A percentile compares a stretch with the other conserved stretches of the same genome.
Evolutionary conservation across 2,888 invertebrate species (phyloP).

Genomic region (Drosophila cognata): DNA sequence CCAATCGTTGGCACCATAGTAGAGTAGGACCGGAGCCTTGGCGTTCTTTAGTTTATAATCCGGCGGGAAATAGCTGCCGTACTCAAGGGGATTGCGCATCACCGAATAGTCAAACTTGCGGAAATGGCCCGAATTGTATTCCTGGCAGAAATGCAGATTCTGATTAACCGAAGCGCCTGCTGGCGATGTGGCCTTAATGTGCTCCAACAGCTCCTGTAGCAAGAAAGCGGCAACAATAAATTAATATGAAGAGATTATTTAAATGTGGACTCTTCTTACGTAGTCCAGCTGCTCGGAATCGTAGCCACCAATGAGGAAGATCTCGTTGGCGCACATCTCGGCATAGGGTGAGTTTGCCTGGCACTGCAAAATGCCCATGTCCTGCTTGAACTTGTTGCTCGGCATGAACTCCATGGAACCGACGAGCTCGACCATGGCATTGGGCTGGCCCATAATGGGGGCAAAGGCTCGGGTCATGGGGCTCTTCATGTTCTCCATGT

Average conservation of each 20-base stretch:
- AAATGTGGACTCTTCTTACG: constrained; percentile 73
- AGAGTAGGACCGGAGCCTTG: constrained; percentile 86
- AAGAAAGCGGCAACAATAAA: neutral
- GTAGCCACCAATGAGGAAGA: constrained; percentile 87
- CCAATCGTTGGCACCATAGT: constrained; percentile 88
- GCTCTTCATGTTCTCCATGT: constrained; percentile 84
- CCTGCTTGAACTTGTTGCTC: constrained; percentile 71
- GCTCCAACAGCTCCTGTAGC: constrained; percentile 64
- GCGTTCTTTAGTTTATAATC: constrained; percentile 85
- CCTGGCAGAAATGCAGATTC: constrained; percentile 83
- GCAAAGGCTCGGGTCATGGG: constrained; percentile 80
- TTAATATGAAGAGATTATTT: neutral
- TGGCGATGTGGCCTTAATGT: constrained; percentile 83
- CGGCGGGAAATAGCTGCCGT: constrained; percentile 85
- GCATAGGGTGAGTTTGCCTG: constrained; percentile 66
- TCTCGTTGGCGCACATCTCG: constrained; percentile 88
- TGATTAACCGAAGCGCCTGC: constrained; percentile 84
- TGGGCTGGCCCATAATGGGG: constrained; percentile 73
- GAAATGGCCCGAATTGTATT: constrained; percentile 80
- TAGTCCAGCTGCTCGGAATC: constrained; percentile 85
- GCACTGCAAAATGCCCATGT: constrained; percentile 86
- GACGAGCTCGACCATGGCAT: constrained; percentile 73
- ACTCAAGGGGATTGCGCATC: constrained; percentile 84
- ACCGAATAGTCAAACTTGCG: constrained; percentile 83
- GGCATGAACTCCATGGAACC: constrained; percentile 81